Evolutionary conservation across 2,113 vertebrate species (phyloP).

Genomic region (Entosphenus tridentatus): DNA sequence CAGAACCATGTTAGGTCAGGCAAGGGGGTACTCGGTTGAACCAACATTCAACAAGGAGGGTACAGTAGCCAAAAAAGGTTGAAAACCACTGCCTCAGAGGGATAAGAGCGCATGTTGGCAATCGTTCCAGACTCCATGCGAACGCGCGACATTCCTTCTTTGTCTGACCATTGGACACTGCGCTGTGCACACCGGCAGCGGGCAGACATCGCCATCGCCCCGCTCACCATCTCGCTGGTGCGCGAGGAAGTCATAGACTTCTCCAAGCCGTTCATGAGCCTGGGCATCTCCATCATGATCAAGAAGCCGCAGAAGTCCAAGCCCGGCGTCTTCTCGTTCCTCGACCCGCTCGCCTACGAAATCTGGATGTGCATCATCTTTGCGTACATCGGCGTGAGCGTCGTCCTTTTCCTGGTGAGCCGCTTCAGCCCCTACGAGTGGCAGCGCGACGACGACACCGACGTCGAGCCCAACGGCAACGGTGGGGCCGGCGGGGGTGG

Average conservation of each 20-base stretch:
- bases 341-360: slow-evolving; percentile 93
- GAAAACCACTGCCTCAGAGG: no score
- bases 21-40: no score
- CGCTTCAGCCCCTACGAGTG: slow-evolving; percentile 95
- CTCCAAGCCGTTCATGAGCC: slow-evolving; percentile 97
- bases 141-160: no score
- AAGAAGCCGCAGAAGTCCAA: slow-evolving; percentile 99
- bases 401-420: slow-evolving; percentile 95
- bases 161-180: slow-evolving; percentile 11
- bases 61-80: no score
- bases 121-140: no score
- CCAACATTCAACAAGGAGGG: no score
- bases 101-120: no score
- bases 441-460: slow-evolving; percentile 41
- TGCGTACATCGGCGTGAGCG: slow-evolving; percentile 97
- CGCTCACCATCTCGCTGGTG: slow-evolving; percentile 90
- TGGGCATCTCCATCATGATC: slow-evolving; percentile 99
- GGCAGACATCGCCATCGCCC: slow-evolving; percentile 94
- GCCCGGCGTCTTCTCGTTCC: slow-evolving; percentile 93
- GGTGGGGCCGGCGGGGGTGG: no score
- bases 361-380: slow-evolving; percentile 99
- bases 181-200: slow-evolving; percentile 47
- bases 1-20: no score
- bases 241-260: slow-evolving; percentile 98
- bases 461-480: no score